phyloP scores from a whole-genome alignment of 1,140 invertebrate genomes.

The Solenopsis invicta region DNA sequence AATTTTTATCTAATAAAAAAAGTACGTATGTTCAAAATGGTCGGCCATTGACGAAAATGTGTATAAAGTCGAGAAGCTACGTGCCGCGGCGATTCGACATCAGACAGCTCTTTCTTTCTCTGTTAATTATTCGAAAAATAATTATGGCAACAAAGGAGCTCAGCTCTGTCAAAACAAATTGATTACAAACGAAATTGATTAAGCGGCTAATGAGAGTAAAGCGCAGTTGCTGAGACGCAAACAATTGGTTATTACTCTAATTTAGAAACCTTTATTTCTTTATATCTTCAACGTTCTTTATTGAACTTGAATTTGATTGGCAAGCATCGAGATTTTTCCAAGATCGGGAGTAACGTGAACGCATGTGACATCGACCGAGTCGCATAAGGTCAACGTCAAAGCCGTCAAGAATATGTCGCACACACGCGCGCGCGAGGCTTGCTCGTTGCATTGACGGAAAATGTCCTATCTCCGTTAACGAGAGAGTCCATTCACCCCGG shows the following conservation, averaged over 20 bases:
- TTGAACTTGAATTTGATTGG: background rate
- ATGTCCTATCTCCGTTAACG: slow-evolving; percentile 59
- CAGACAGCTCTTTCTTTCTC: background rate
- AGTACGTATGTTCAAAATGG: background rate
- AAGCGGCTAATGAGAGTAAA: no score
- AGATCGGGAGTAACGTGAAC: background rate
- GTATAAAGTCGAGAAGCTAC: background rate
- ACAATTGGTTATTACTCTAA: no score
- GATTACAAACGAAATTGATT: no score
- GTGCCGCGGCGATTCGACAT: background rate
- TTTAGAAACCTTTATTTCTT: no score
- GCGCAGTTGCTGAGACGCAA: no score
- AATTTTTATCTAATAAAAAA: background rate
- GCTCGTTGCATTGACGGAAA: slow-evolving; percentile 40
- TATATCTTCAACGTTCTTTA: no score
- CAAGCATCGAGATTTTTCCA: background rate
- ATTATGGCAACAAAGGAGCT: no score
- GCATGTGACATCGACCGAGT: background rate
- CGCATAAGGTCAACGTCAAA: slow-evolving; percentile 45
- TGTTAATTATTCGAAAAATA: background rate
- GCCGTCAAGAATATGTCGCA: background rate
- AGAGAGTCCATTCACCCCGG: slow-evolving; percentile 65
- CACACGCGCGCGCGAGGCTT: background rate
- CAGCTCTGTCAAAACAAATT: no score
- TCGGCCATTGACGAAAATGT: background rate